These are phyloP conservation scores for Polia nebulosa DNA, from an alignment of 2,888 invertebrate species.

Conservation along the genomic window DNA sequence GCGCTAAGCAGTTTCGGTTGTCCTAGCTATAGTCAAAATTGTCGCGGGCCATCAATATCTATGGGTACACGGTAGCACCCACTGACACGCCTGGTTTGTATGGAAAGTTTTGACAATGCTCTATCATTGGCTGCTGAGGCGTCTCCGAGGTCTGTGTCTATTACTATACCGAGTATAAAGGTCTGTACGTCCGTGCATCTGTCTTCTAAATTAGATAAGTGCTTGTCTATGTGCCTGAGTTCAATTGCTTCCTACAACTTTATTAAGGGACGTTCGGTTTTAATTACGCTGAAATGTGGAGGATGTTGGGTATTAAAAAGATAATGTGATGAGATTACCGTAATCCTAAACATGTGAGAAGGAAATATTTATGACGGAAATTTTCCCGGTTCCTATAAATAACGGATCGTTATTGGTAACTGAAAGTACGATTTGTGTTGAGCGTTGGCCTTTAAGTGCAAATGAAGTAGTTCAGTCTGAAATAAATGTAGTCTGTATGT, in stretches of 20 bases:
- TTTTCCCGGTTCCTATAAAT: conserved; percentile 3
- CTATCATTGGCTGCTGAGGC: background rate
- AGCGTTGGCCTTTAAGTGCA: background rate
- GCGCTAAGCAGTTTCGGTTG: background rate
- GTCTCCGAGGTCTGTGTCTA: background rate
- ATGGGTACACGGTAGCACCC: background rate
- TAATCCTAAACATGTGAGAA: conserved; percentile 1
- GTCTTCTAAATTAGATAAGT: conserved; percentile 70
- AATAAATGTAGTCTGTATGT: background rate
- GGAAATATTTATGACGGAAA: background rate
- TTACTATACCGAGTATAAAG: conserved; percentile 35
- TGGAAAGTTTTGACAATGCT: background rate
- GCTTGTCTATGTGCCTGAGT: conserved; percentile 57
- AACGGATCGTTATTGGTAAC: background rate
- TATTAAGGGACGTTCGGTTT: conserved; percentile 39
- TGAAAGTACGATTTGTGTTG: background rate
- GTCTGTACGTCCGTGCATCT: conserved; percentile 52
- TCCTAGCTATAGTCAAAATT: background rate
- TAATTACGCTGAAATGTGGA: conserved; percentile 52
- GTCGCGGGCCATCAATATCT: background rate
- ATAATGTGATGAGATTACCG: conserved; percentile 11
- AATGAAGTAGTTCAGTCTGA: background rate
- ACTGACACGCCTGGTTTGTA: background rate
- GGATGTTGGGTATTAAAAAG: conserved; percentile 46
- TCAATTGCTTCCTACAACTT: conserved; percentile 62